phyloP scores from a whole-genome alignment of 2,888 invertebrate species.

The Anodontia alba region DNA sequence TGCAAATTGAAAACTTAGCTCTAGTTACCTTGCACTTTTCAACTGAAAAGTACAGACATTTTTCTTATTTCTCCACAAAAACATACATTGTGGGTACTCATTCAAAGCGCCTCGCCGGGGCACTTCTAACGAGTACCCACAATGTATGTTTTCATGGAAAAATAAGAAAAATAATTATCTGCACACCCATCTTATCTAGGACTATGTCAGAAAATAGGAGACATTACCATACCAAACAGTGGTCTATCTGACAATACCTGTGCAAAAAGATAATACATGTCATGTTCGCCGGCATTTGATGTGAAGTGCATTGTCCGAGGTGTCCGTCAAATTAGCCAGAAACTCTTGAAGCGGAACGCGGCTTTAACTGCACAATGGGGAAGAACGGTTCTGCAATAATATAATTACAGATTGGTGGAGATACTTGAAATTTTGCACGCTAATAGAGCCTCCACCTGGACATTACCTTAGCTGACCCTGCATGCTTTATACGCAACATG shows the following conservation, averaged over 20 bases:
- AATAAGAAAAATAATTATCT: too few species aligned
- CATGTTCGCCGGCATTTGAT: neutral
- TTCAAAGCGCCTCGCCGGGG: too few species aligned
- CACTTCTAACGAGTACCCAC: too few species aligned
- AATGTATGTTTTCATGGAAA: too few species aligned
- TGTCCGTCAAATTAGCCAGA: slow-evolving; percentile 13
- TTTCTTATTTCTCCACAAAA: too few species aligned
- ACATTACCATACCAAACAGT: neutral
- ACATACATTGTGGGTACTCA: too few species aligned
- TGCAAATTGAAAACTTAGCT: neutral
- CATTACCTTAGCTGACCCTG: slow-evolving; percentile 3
- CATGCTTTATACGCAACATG: slow-evolving; percentile 17
- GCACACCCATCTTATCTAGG: too few species aligned
- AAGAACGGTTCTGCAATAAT: slow-evolving; percentile 4
- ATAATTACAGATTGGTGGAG: slow-evolving; percentile 13
- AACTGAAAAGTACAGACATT: too few species aligned
- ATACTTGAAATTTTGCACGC: slow-evolving; percentile 20
- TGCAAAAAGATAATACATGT: slow-evolving; percentile 15
- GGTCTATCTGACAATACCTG: neutral
- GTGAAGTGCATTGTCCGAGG: slow-evolving; percentile 15
- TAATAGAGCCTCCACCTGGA: slow-evolving; percentile 10
- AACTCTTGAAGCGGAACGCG: slow-evolving; percentile 8
- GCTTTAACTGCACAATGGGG: slow-evolving; percentile 12
- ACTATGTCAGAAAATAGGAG: neutral
- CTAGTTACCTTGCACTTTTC: too few species aligned